Evolutionary conservation across 2,113 vertebrate species (phyloP).

Genomic region (Charina bottae): DNA sequence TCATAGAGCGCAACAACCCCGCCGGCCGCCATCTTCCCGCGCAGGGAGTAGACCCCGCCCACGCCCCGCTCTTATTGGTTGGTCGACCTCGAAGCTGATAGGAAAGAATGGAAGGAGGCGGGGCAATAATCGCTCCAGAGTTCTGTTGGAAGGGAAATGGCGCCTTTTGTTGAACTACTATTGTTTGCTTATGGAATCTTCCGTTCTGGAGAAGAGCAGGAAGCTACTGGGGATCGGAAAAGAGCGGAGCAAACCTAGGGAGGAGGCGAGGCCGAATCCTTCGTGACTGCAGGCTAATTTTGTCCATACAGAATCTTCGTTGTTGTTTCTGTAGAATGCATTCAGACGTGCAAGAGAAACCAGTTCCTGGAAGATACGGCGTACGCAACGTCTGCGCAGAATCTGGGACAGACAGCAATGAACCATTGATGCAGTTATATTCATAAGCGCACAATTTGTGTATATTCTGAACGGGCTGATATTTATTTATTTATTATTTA

Average conservation of each 20-base stretch:
- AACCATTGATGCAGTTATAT: neutral
- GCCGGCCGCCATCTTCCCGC: conserved; percentile 22
- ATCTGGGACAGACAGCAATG: neutral
- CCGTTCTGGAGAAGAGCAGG: neutral
- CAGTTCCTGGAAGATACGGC: neutral
- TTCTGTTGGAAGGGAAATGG: neutral
- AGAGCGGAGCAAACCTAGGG: neutral
- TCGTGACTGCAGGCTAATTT: neutral
- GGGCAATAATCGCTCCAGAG: neutral
- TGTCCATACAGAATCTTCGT: neutral
- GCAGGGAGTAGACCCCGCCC: neutral
- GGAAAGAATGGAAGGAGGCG: neutral
- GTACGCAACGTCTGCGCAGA: neutral
- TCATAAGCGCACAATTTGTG: neutral
- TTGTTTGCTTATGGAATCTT: neutral
- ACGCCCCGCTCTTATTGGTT: neutral
- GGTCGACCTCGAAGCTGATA: neutral
- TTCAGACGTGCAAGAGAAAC: neutral
- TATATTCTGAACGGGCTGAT: neutral
- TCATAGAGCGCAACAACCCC: neutral
- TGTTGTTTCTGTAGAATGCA: neutral
- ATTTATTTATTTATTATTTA: too few relatives aligned
- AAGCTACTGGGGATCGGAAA: neutral
- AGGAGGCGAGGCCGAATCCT: neutral
- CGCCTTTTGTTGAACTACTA: neutral